These are phyloP conservation scores for Heliconius hewitsoni DNA, from an alignment of 1,140 invertebrate genomes.

Conservation along the genomic window DNA sequence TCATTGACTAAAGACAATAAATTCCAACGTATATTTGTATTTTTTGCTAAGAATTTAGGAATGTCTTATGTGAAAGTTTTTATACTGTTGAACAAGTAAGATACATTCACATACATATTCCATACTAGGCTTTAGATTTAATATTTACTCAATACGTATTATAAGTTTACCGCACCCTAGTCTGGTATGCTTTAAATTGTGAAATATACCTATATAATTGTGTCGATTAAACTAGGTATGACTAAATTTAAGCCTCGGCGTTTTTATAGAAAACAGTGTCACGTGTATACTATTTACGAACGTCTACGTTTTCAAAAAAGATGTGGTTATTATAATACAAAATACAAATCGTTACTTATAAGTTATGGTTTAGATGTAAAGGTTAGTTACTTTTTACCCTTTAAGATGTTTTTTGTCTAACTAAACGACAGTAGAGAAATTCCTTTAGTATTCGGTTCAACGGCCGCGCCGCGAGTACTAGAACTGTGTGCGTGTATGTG, in stretches of 20 bases:
- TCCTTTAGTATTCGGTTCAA: constrained; percentile 79
- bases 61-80: no score
- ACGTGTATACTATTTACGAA: not conserved
- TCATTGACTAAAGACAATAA: not conserved
- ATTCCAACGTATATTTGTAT: no score
- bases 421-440: constrained; percentile 69
- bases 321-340: not conserved
- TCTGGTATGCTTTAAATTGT: constrained; percentile 14
- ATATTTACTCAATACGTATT: not conserved
- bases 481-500: constrained; percentile 53
- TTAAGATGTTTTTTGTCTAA: constrained; percentile 27
- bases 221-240: not conserved
- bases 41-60: no score
- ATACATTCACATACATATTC: not conserved
- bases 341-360: not conserved
- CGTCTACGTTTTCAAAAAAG: not conserved
- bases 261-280: not conserved
- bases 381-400: constrained; percentile 15
- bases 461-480: constrained; percentile 65
- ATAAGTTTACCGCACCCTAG: not conserved
- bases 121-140: not conserved
- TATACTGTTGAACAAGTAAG: not conserved
- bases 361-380: not conserved
- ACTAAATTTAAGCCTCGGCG: not conserved
- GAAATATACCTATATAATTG: not conserved